Evolutionary conservation across 2,888 invertebrate genomes (phyloP).

Genomic region (Sialis fuliginosa): DNA sequence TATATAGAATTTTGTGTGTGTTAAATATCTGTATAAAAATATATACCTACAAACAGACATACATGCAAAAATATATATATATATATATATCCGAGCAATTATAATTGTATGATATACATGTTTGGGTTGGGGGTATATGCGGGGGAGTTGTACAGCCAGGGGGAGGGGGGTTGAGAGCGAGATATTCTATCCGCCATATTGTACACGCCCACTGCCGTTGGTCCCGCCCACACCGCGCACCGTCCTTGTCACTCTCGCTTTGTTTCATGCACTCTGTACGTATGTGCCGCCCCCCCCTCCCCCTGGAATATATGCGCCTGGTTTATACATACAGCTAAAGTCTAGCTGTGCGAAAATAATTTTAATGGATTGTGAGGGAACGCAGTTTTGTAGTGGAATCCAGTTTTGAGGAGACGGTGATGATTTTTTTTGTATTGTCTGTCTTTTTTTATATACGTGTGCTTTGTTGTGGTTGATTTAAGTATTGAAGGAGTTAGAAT

Average conservation of each 20-base stretch:
- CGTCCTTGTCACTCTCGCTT: constrained; percentile 10
- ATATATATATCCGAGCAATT: neutral
- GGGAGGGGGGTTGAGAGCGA: neutral
- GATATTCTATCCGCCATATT: constrained; percentile 21
- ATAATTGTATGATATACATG: neutral
- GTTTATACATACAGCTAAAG: constrained; percentile 1
- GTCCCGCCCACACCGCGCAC: constrained; percentile 18
- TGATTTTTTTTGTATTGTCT: no score
- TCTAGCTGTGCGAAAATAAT: constrained; percentile 23
- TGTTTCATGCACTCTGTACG: neutral
- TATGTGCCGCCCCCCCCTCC: neutral
- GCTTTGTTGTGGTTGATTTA: no score
- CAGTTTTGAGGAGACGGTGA: no score
- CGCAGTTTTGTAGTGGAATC: constrained; percentile 17
- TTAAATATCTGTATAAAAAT: neutral
- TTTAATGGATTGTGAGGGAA: constrained; percentile 25
- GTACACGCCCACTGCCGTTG: constrained; percentile 25
- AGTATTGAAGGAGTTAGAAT: no score
- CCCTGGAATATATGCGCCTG: constrained; percentile 3
- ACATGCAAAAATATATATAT: neutral
- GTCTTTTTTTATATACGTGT: no score
- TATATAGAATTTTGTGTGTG: no score
- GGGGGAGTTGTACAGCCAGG: no score
- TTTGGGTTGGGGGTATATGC: no score
- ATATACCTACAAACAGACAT: neutral